Percentiles rank a stretch among this genome's conserved stretches.
Conservation (phyloP, 1,140 invertebrate genomes). For the Cyrtorhinus lividipennis region DNA sequence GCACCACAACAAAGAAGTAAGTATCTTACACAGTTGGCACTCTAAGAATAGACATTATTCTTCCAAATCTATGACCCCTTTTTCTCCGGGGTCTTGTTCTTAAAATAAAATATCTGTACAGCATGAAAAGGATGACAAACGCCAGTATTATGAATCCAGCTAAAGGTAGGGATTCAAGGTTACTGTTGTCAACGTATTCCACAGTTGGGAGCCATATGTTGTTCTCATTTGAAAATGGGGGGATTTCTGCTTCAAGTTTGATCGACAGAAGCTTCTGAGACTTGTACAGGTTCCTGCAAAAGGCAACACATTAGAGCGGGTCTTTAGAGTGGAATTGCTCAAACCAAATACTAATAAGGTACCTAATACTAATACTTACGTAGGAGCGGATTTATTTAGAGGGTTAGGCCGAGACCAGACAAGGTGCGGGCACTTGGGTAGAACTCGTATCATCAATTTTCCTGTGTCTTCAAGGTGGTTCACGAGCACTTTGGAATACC, state of each 20-base stretch:
- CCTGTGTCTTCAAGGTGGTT: constrained; percentile 34
- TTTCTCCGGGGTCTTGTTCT: constrained; percentile 24
- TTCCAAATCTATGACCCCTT: constrained; percentile 19
- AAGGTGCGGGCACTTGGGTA: constrained; percentile 49
- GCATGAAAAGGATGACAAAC: constrained; percentile 18
- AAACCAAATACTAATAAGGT: too few species aligned
- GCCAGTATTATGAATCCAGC: constrained; percentile 19
- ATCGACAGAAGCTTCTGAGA: constrained; percentile 53
- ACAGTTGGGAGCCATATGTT: constrained; percentile 17
- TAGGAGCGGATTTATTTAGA: constrained; percentile 53
- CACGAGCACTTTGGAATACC: constrained; percentile 60
- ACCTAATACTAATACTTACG: too few species aligned
- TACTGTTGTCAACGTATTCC: constrained; percentile 21
- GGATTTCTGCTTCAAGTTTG: constrained; percentile 32
- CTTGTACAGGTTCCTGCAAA: constrained; percentile 49
- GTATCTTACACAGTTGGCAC: constrained; percentile 22
- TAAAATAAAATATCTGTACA: constrained; percentile 22
- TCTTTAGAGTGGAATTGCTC: background rate
- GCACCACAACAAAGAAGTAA: too few species aligned
- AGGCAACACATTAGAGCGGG: constrained; percentile 23
- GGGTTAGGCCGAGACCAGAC: constrained; percentile 43
- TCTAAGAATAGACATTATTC: constrained; percentile 20
- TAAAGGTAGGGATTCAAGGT: constrained; percentile 17
- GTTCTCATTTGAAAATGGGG: constrained; percentile 25
- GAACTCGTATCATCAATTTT: constrained; percentile 35